Conservation (phyloP, 2,888 invertebrate species). For the Theristus sp. region DNA sequence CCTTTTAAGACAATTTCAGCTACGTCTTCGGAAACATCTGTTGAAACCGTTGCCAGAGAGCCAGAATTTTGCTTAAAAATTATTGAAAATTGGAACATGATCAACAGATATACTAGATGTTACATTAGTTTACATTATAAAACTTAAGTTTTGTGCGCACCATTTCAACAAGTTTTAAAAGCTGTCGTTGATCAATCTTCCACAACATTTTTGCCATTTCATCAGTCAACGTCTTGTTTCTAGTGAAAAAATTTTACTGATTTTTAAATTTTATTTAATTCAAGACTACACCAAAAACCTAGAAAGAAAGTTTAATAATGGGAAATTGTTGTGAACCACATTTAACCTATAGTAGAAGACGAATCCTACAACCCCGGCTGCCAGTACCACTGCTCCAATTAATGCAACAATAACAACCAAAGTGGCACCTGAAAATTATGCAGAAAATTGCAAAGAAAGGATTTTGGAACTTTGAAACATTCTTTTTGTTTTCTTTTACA, state of each 20-base stretch:
- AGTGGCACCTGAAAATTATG: too few species aligned
- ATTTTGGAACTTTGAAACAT: too few species aligned
- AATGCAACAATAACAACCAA: too few species aligned
- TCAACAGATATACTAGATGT: not conserved
- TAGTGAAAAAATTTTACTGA: not conserved
- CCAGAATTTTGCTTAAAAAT: not conserved
- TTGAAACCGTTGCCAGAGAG: slow-evolving; percentile 3
- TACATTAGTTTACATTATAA: not conserved
- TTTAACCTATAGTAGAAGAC: not conserved
- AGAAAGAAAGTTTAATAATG: too few species aligned
- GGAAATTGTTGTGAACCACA: too few species aligned
- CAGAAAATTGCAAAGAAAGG: too few species aligned
- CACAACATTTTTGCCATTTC: slow-evolving; percentile 6
- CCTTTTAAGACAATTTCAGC: slow-evolving; percentile 7
- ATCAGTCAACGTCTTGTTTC: not conserved
- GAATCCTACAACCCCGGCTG: not conserved
- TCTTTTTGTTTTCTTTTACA: too few species aligned
- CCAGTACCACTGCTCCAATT: not conserved
- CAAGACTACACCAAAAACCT: too few species aligned
- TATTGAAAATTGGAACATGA: not conserved
- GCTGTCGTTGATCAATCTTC: not conserved
- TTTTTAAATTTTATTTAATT: too few species aligned
- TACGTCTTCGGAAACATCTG: slow-evolving; percentile 5
- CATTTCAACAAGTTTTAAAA: slow-evolving; percentile 2
- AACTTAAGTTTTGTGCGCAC: not conserved